Conservation (phyloP, 2,888 invertebrate species). For the Eudasyphora cyanicolor region DNA sequence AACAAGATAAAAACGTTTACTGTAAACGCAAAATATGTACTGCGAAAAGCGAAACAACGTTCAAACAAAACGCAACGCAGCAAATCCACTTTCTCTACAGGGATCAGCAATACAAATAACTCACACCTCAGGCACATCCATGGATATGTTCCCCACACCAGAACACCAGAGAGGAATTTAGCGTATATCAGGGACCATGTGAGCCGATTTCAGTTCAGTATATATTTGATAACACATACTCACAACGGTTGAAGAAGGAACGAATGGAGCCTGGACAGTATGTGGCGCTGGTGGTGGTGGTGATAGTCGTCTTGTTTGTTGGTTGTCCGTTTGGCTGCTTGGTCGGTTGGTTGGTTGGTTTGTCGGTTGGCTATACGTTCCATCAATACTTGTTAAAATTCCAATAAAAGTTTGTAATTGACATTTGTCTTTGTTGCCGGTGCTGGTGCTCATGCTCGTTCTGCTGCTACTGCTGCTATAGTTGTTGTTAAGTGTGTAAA, state of each 20-base stretch:
- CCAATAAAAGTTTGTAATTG: slow-evolving; percentile 67
- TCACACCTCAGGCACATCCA: slow-evolving; percentile 52
- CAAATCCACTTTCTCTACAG: slow-evolving; percentile 57
- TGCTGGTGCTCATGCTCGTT: neutral
- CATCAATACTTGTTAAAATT: slow-evolving; percentile 64
- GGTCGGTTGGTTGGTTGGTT: slow-evolving; percentile 1
- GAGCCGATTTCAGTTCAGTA: slow-evolving; percentile 1
- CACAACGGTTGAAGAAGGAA: neutral
- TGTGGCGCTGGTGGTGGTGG: slow-evolving; percentile 11
- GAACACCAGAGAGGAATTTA: neutral
- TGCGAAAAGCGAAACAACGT: neutral
- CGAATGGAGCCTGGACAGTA: slow-evolving; percentile 1
- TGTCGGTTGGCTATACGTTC: neutral
- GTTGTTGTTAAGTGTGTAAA: neutral
- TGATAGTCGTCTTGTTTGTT: slow-evolving; percentile 15
- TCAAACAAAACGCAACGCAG: slow-evolving; percentile 25
- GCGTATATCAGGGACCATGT: neutral
- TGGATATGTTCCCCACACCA: too few relatives aligned
- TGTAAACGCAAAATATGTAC: slow-evolving; percentile 33
- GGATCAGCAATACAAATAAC: slow-evolving; percentile 53
- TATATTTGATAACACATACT: slow-evolving; percentile 1
- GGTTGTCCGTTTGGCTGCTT: slow-evolving; percentile 47
- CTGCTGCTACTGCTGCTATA: neutral
- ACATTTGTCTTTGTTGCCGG: slow-evolving; percentile 63
- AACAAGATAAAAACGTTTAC: slow-evolving; percentile 62